phyloP scores from a whole-genome alignment of 1,140 invertebrate genomes.

The Branchinecta lynchi region DNA sequence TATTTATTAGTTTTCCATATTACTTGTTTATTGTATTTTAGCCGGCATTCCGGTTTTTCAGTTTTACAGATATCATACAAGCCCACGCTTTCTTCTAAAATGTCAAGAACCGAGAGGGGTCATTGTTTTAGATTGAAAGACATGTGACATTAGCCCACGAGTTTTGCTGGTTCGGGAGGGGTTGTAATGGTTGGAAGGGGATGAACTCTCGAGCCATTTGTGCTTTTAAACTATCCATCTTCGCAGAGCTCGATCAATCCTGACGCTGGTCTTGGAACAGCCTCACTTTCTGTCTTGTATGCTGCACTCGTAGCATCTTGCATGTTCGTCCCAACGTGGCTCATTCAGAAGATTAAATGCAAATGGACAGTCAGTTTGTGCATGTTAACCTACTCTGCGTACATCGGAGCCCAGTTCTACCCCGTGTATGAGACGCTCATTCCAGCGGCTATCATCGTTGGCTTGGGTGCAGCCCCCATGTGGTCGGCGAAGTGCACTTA shows the following conservation, averaged over 20 bases:
- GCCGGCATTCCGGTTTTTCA: too few species aligned
- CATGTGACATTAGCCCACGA: not conserved
- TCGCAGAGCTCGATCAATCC: slow-evolving; percentile 62
- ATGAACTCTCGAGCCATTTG: not conserved
- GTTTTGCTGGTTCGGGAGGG: not conserved
- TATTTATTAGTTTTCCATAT: too few species aligned
- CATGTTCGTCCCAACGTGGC: slow-evolving; percentile 76
- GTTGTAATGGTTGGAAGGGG: not conserved
- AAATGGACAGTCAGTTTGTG: slow-evolving; percentile 87
- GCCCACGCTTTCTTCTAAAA: too few species aligned
- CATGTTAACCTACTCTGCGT: slow-evolving; percentile 80
- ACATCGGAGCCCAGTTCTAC: slow-evolving; percentile 84
- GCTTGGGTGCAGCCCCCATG: slow-evolving; percentile 81
- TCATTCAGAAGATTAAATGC: slow-evolving; percentile 74
- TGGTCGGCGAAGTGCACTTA: slow-evolving; percentile 95
- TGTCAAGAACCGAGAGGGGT: not conserved
- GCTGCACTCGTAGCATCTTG: slow-evolving; percentile 74
- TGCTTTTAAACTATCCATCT: not conserved
- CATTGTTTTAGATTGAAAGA: too few species aligned
- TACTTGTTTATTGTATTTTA: too few species aligned
- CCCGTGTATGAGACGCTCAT: slow-evolving; percentile 75
- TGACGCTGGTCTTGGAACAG: slow-evolving; percentile 61
- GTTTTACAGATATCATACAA: too few species aligned
- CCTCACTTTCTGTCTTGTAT: slow-evolving; percentile 70
- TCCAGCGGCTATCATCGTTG: slow-evolving; percentile 73